A percentile compares a stretch with the other conserved stretches of the same genome.
Conservation (phyloP, 1,140 invertebrate genomes). For the Leptinotarsa texana region DNA sequence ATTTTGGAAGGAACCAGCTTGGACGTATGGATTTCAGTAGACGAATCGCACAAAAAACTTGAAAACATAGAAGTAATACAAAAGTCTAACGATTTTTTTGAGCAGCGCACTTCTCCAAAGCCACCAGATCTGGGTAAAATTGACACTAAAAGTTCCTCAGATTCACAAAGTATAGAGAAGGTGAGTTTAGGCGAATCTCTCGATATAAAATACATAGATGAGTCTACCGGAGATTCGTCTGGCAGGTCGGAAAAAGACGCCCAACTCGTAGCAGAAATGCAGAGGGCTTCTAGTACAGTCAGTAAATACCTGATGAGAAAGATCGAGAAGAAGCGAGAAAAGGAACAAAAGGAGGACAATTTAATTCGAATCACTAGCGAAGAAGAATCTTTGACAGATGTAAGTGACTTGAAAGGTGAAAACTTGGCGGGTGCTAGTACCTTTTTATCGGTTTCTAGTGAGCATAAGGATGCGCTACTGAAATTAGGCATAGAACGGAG, state of each 20-base stretch:
- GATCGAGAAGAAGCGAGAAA: constrained; percentile 49
- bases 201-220: constrained; percentile 55
- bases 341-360: constrained; percentile 55
- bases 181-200: constrained; percentile 53
- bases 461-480: constrained; percentile 53
- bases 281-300: constrained; percentile 50
- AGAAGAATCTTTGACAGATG: constrained; percentile 68
- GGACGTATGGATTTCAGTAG: constrained; percentile 56
- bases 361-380: constrained; percentile 62
- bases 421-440: constrained; percentile 41
- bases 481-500: constrained; percentile 59
- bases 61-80: constrained; percentile 54
- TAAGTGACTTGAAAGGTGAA: constrained; percentile 61
- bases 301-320: constrained; percentile 50
- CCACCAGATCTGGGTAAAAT: constrained; percentile 48
- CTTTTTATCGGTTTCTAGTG: constrained; percentile 50
- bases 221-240: constrained; percentile 52
- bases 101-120: constrained; percentile 45
- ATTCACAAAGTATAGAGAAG: constrained; percentile 52
- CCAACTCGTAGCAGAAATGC: constrained; percentile 50
- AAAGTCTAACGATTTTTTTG: constrained; percentile 56
- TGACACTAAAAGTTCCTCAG: constrained; percentile 50
- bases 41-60: constrained; percentile 50
- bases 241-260: constrained; percentile 52
- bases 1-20: constrained; percentile 57